A percentile compares a stretch with the other conserved stretches of the same genome.
Evolutionary conservation across 2,888 invertebrate species (phyloP).

Genomic region (Deilephila elpenor): DNA sequence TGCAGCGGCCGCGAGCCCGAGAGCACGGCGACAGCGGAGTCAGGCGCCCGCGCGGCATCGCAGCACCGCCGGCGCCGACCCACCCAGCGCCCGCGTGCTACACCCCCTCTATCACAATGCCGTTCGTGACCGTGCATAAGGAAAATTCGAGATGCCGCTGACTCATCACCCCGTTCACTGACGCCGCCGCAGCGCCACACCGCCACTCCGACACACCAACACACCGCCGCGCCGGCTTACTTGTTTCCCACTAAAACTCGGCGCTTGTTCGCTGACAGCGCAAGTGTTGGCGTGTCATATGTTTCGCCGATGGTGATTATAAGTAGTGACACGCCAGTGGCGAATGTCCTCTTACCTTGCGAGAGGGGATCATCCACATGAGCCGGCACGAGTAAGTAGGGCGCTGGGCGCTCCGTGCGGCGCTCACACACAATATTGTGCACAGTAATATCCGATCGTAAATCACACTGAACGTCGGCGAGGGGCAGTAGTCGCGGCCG

Average conservation of each 20-base stretch:
- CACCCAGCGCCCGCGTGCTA: conserved; percentile 48
- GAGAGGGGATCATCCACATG: conserved; percentile 60
- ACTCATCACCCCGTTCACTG: conserved; percentile 70
- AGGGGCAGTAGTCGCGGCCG: conserved; percentile 48
- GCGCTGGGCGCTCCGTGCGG: conserved; percentile 56
- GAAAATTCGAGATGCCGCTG: conserved; percentile 81
- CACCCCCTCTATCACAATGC: conserved; percentile 66
- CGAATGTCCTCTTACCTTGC: conserved; percentile 67
- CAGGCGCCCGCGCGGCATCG: conserved; percentile 43
- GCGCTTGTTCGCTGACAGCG: conserved; percentile 41
- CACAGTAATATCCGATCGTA: conserved; percentile 75
- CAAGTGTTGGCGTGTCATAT: conserved; percentile 32
- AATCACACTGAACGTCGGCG: conserved; percentile 72
- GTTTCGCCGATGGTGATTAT: conserved; percentile 40
- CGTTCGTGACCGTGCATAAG: conserved; percentile 70
- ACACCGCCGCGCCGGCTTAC: conserved; percentile 49
- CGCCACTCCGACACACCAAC: conserved; percentile 34
- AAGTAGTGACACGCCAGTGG: conserved; percentile 27
- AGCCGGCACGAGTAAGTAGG: conserved; percentile 45
- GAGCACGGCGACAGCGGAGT: conserved; percentile 41
- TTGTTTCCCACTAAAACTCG: conserved; percentile 53
- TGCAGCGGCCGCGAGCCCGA: conserved; percentile 48
- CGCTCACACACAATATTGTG: conserved; percentile 73
- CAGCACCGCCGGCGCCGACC: conserved; percentile 37
- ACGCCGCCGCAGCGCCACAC: conserved; percentile 42